Base-by-base conservation (phyloP, 2,797 vertebrate species). In the Typhlichthys subterraneus region DNA sequence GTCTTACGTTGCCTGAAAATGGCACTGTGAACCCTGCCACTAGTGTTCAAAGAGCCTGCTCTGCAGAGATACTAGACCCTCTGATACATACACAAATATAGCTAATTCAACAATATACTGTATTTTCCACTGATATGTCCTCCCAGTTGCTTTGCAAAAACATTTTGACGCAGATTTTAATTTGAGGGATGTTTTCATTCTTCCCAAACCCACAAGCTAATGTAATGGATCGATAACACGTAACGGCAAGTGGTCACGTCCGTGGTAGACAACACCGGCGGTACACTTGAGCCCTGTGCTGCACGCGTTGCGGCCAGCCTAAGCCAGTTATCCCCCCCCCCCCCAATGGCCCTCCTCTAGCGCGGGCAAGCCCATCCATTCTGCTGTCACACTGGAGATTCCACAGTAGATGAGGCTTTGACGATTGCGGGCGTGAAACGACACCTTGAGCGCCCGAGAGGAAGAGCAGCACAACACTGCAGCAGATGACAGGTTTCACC, bases 401-500 rank as follows among this genome's bases (percentile, higher is more conserved):
- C 77, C 78, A 53, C 73, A 61, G 76, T 73, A 70, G 80, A 77
- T 61, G 76, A 62, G 61, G 42, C 15, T 29, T 48, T 48, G 12
- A 4, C 11, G 61, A 5, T 45, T 66, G 73, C 38, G 31, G 45
- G 83, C 67, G 83, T 83, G 84, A 87, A 83, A 87, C 68, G 69
- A 86, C 87, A 88, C 80, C 84, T 86, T 79, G 65, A 75, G 67
- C 23, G 23, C 23, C 65, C 6, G 61, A 53, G 63, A 59, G 45
- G 14, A 33, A 33, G 17, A 31, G 45, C n/a, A n/a, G 23, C 54
- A 69, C 67, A 67, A 75, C 75, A 53, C 65, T 61, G 62, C 2
- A 61, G 75, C 53, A 59, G 45, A 88, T 91, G 74, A 0, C 29
- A 81, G 76, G 86, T 90, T 87, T 92, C 88, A 90, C 73, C 80